A percentile compares a stretch with the other conserved stretches of the same genome.
These are phyloP conservation scores for Aphelinus atriplicis DNA, from an alignment of 1,140 invertebrate species.

Conservation along the genomic window DNA sequence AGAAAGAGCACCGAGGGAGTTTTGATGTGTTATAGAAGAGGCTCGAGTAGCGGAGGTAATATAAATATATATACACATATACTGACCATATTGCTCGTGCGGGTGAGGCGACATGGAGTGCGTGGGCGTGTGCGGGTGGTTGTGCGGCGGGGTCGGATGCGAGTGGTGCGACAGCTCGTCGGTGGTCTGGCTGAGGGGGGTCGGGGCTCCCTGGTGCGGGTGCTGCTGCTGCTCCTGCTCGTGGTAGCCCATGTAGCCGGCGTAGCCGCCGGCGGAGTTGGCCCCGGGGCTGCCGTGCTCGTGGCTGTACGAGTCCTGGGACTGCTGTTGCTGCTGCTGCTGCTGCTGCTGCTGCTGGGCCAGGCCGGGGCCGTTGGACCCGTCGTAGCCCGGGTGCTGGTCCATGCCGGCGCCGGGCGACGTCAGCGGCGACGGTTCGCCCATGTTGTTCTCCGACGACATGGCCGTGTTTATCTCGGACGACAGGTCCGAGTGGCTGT, in stretches of 20 bases:
- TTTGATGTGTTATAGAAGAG: too few species aligned
- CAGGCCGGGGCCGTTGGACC: constrained; percentile 76
- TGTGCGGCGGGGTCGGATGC: constrained; percentile 61
- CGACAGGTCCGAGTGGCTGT: constrained; percentile 79
- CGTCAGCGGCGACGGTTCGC: constrained; percentile 68
- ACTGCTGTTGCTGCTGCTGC: constrained; percentile 63
- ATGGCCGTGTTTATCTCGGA: constrained; percentile 82
- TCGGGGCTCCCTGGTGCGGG: constrained; percentile 58
- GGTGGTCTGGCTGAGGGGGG: constrained; percentile 56
- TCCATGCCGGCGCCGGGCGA: constrained; percentile 69
- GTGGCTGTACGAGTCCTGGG: constrained; percentile 60
- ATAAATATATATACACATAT: constrained; percentile 13
- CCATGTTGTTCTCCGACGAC: constrained; percentile 73
- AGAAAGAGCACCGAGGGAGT: too few species aligned
- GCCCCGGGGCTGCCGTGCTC: constrained; percentile 59
- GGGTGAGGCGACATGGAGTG: constrained; percentile 62
- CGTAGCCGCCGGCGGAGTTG: constrained; percentile 57
- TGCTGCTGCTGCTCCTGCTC: constrained; percentile 57
- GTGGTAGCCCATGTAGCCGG: constrained; percentile 62
- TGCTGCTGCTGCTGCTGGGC: constrained; percentile 60
- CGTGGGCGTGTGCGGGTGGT: constrained; percentile 60
- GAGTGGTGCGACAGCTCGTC: constrained; percentile 62
- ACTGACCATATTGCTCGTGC: constrained; percentile 60
- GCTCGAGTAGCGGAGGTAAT: background rate
- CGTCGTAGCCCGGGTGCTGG: constrained; percentile 79